These are phyloP conservation scores for Boloria euphrosyne DNA, from an alignment of 2,888 invertebrate genomes.

Conservation along the genomic window DNA sequence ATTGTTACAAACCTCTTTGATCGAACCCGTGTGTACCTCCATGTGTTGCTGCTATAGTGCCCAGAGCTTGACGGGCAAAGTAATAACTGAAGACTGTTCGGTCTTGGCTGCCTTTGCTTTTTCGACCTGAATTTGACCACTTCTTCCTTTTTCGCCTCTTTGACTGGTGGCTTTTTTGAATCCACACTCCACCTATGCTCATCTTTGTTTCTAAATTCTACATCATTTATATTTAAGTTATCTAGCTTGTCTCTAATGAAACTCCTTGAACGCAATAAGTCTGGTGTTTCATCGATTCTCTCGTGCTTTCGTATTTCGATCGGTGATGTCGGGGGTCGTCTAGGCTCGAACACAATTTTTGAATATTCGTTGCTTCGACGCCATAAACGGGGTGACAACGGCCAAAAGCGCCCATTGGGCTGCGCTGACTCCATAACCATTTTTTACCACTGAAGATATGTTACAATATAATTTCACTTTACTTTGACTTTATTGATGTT, in stretches of 20 bases:
- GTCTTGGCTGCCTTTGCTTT: constrained; percentile 70
- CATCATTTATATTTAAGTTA: constrained; percentile 65
- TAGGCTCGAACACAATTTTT: constrained; percentile 74
- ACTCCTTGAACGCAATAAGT: constrained; percentile 63
- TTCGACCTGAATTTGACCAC: constrained; percentile 69
- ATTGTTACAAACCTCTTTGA: constrained; percentile 66
- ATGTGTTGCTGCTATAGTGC: constrained; percentile 75
- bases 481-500: constrained; percentile 61
- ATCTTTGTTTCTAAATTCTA: constrained; percentile 40
- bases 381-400: constrained; percentile 74
- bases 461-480: constrained; percentile 14
- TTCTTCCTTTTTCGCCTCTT: constrained; percentile 61
- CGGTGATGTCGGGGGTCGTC: constrained; percentile 69
- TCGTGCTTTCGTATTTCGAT: constrained; percentile 59
- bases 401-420: constrained; percentile 72
- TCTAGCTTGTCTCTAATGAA: constrained; percentile 62
- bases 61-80: constrained; percentile 74
- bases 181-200: constrained; percentile 64
- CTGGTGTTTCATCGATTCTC: constrained; percentile 60
- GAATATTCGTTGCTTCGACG: constrained; percentile 75
- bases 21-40: constrained; percentile 74
- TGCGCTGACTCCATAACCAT: constrained; percentile 78
- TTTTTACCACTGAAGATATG: constrained; percentile 41
- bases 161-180: constrained; percentile 66
- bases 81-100: constrained; percentile 73